These are phyloP conservation scores for Lycophotia porphyrea DNA, from an alignment of 2,888 invertebrate genomes.

Conservation along the genomic window DNA sequence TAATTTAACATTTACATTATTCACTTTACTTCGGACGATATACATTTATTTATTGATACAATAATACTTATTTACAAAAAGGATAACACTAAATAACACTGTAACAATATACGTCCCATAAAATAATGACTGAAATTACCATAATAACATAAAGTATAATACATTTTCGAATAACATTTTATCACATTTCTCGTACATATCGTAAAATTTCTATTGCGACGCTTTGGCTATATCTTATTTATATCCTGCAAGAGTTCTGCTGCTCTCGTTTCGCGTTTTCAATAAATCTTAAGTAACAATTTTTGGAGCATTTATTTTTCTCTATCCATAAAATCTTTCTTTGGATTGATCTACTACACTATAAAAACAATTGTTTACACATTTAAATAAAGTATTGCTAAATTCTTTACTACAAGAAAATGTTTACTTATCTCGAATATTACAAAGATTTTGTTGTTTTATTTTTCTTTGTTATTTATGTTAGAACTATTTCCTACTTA, in stretches of 20 bases:
- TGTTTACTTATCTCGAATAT: background rate
- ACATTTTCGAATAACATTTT: conserved; percentile 73
- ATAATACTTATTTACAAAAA: conserved; percentile 77
- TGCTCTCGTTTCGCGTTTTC: conserved; percentile 49
- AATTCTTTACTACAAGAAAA: conserved; percentile 40
- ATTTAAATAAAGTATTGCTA: conserved; percentile 19
- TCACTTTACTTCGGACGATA: conserved; percentile 64
- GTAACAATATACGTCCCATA: conserved; percentile 76
- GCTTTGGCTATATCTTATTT: conserved; percentile 72
- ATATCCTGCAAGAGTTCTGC: conserved; percentile 62
- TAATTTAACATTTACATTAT: conserved; percentile 59
- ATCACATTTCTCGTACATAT: conserved; percentile 77
- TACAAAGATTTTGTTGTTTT: background rate
- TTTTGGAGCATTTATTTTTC: conserved; percentile 55
- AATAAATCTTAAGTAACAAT: conserved; percentile 59
- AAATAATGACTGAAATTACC: conserved; percentile 83
- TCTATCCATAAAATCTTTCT: conserved; percentile 60
- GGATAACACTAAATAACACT: conserved; percentile 79
- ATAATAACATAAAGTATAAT: conserved; percentile 71
- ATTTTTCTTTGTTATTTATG: conserved; percentile 34
- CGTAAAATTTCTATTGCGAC: conserved; percentile 73
- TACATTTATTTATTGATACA: conserved; percentile 66
- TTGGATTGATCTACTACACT: conserved; percentile 59
- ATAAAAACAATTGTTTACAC: conserved; percentile 49
- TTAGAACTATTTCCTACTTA: conserved; percentile 28